These are phyloP conservation scores for Lutjanus argentimaculatus DNA, from an alignment of 2,797 vertebrate genomes.

Conservation along the genomic window DNA sequence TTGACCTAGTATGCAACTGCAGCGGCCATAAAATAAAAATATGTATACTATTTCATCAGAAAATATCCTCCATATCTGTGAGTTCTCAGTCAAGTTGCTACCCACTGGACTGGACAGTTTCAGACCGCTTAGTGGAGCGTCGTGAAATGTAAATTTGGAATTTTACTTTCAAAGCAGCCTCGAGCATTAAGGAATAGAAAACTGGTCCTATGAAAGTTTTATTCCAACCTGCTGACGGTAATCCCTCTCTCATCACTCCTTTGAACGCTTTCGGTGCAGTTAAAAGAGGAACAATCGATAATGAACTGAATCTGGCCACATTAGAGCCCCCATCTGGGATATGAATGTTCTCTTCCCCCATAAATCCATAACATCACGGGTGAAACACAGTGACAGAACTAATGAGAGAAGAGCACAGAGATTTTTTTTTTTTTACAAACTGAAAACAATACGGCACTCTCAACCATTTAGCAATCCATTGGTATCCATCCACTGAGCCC, in stretches of 20 bases:
- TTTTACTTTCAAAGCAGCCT: slow-evolving; percentile 80
- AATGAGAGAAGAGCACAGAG: slow-evolving; percentile 37
- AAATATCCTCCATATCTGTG: slow-evolving; percentile 12
- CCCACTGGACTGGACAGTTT: slow-evolving; percentile 44
- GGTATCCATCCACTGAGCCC: slow-evolving; percentile 43
- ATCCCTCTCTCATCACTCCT: slow-evolving; percentile 74
- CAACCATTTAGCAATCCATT: slow-evolving; percentile 48
- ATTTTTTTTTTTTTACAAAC: slow-evolving; percentile 18
- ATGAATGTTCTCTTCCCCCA: slow-evolving; percentile 65
- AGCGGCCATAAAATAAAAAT: slow-evolving; percentile 22
- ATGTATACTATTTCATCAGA: slow-evolving; percentile 12
- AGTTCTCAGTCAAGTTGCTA: slow-evolving; percentile 25
- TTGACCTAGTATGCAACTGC: background rate
- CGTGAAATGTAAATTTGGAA: slow-evolving; percentile 71
- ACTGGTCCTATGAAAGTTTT: slow-evolving; percentile 76
- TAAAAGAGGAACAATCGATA: slow-evolving; percentile 83
- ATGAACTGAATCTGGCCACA: slow-evolving; percentile 80
- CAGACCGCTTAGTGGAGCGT: slow-evolving; percentile 37
- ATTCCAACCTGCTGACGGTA: slow-evolving; percentile 69
- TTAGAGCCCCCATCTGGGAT: slow-evolving; percentile 78
- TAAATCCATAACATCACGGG: slow-evolving; percentile 79
- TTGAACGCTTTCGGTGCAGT: slow-evolving; percentile 69
- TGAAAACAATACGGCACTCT: slow-evolving; percentile 66
- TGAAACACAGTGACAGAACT: slow-evolving; percentile 65
- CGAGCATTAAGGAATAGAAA: slow-evolving; percentile 69